These are phyloP conservation scores for Halocynthia aurantium DNA, from an alignment of 23 tunicate genomes.

Conservation along the genomic window DNA sequence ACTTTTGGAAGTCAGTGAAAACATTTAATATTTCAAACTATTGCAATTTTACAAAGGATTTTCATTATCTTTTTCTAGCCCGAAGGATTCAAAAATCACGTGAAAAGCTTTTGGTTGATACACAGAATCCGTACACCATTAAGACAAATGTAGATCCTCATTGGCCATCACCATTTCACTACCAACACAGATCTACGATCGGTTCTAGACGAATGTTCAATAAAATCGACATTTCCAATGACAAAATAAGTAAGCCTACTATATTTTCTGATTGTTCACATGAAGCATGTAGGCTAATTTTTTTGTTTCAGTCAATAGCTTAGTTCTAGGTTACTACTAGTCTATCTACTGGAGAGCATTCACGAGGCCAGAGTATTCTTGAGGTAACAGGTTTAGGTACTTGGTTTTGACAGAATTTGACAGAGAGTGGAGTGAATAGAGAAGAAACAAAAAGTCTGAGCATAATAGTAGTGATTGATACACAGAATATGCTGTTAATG, in stretches of 20 bases:
- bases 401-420: too few relatives aligned
- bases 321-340: neutral
- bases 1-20: constrained; percentile 46
- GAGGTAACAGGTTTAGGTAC: too few relatives aligned
- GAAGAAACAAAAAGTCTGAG: too few relatives aligned
- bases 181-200: constrained; percentile 68
- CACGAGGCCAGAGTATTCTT: too few relatives aligned
- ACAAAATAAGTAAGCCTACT: constrained; percentile 69
- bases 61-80: constrained; percentile 20
- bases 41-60: neutral
- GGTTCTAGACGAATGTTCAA: constrained; percentile 67
- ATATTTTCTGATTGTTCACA: neutral
- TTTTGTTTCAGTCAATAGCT: neutral
- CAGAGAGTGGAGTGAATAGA: too few relatives aligned
- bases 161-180: constrained; percentile 81
- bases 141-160: constrained; percentile 66
- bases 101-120: constrained; percentile 67
- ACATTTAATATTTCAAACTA: neutral
- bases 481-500: too few relatives aligned
- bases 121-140: constrained; percentile 69
- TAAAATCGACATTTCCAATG: constrained; percentile 63
- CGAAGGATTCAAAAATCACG: constrained; percentile 80
- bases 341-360: constrained; percentile 26
- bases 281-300: neutral
- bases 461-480: too few relatives aligned